phyloP scores from a whole-genome alignment of 2,888 invertebrate species.

The Tachina grossa region DNA sequence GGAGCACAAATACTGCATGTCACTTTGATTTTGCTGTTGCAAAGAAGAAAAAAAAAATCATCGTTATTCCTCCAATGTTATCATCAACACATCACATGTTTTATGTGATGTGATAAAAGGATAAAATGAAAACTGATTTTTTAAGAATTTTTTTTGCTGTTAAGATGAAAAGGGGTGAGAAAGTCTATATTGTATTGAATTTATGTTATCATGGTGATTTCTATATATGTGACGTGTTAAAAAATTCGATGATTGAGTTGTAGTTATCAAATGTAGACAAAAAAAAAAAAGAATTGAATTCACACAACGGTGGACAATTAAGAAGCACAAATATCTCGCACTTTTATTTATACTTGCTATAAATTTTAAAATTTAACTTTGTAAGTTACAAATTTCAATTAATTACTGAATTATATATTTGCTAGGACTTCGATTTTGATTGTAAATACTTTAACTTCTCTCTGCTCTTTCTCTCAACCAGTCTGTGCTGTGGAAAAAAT shows the following conservation, averaged over 20 bases:
- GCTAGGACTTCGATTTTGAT: too few species aligned
- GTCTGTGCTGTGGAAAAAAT: constrained; percentile 34
- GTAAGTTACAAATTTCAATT: too few species aligned
- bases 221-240: constrained; percentile 68
- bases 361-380: too few species aligned
- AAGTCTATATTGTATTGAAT: constrained; percentile 62
- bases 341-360: too few species aligned
- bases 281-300: constrained; percentile 33
- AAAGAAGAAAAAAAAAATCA: constrained; percentile 47
- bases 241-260: constrained; percentile 73
- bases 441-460: too few species aligned
- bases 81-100: constrained; percentile 65
- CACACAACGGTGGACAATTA: not conserved
- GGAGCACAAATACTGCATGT: constrained; percentile 68
- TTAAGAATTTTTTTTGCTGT: constrained; percentile 20
- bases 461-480: not conserved
- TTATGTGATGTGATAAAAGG: constrained; percentile 67
- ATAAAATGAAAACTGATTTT: constrained; percentile 54
- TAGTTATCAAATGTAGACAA: constrained; percentile 43
- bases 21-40: constrained; percentile 66
- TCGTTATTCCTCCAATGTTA: constrained; percentile 62
- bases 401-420: too few species aligned
- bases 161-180: constrained; percentile 38
- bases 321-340: not conserved
- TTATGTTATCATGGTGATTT: constrained; percentile 65